Base-by-base conservation (phyloP, 2,888 invertebrate species). In the Oxytorus armatus region DNA sequence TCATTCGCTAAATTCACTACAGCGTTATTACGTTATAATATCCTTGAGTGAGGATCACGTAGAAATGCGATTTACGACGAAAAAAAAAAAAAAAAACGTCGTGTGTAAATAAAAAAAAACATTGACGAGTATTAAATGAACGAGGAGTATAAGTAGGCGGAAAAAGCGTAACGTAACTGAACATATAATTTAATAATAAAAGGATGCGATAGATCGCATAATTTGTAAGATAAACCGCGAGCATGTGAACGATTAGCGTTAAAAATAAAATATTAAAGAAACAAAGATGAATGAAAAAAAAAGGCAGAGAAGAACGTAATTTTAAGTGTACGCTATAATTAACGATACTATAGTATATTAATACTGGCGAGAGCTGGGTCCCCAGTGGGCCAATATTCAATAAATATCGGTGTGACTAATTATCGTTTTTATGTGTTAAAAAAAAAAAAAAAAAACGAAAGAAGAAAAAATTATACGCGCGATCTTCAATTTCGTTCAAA, bases 361-460 rank as follows among this genome's bases (percentile, higher is more conserved):
- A 88, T 87, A 89, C 90, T 90, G 91, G 91, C 91, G 86, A 91
- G 89, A 90, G 86, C 87, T 90, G 89, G 90, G 90, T 87, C 87
- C 88, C 88, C 89, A 87, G 85, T 87, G 90, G 91, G 89, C 89
- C 90, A 91, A 91, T 91, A 91, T 91, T 91, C 91, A 88, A 90
- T 90, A 91, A 91, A 92, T 92, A 92, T 91, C 92, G 91, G 91
- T 89, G 88, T 86, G 79, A 85, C 53, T 63, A 80, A 74, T 75
- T 81, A 74, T 77, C 59, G 63, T 81, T 79, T n/a, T 79, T 68
- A 69, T 74, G 47, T 79, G 68, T 74, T 72, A 3, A 7, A 36
- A 2, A 55, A 55, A 33, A 44, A 55, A 55, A 33, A 53, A 65
- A 66, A 66, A 3, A 7, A 36, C 1, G 47, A 55, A 33, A 44